Conservation (phyloP, 2,888 invertebrate genomes). For the Quadriops clusia region DNA sequence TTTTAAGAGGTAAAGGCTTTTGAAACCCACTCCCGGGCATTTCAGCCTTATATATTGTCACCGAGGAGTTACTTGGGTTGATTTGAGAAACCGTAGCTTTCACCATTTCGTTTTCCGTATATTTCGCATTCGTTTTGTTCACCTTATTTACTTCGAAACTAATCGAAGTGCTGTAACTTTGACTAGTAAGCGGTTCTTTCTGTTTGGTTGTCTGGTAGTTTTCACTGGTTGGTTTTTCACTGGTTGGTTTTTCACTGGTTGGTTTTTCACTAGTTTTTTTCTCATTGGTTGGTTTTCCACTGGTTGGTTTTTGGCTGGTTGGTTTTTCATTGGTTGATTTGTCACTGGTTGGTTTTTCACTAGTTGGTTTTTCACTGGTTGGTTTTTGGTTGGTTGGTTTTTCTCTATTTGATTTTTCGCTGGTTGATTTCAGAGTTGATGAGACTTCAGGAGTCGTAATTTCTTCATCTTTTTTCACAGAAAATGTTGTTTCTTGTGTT, state of each 20-base stretch:
- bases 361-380: constrained; percentile 6
- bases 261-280: constrained; percentile 17
- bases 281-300: constrained; percentile 10
- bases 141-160: constrained; percentile 41
- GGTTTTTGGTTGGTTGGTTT: constrained; percentile 5
- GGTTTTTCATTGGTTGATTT: constrained; percentile 3
- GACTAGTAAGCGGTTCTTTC: constrained; percentile 28
- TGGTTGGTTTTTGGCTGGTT: constrained; percentile 12
- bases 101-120: not conserved
- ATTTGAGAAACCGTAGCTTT: constrained; percentile 6
- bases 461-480: not conserved
- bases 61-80: not conserved
- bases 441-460: not conserved
- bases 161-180: constrained; percentile 42
- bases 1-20: too few relatives aligned
- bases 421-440: not conserved
- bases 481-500: not conserved
- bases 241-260: constrained; percentile 16
- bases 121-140: constrained; percentile 11
- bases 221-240: constrained; percentile 11
- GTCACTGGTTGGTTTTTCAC: constrained; percentile 9
- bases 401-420: constrained; percentile 8
- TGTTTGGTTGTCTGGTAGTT: too few relatives aligned
- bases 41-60: constrained; percentile 1
- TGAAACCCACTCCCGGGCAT: too few relatives aligned